Evolutionary conservation across 2,113 vertebrate genomes (phyloP).

Genomic region (Sinosuthora webbiana): DNA sequence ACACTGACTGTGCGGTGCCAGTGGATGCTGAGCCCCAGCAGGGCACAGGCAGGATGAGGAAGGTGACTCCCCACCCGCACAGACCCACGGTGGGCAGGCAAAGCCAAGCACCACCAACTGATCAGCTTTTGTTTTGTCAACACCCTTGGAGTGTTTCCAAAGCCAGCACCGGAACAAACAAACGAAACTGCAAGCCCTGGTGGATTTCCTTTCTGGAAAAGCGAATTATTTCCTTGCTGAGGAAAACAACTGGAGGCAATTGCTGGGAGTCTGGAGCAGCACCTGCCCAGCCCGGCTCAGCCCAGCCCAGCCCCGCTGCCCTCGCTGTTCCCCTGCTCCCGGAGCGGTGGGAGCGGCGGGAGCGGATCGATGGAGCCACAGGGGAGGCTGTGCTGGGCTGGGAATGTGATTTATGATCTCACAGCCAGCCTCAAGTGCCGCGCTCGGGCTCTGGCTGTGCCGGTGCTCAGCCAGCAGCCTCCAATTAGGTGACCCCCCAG

Average conservation of each 20-base stretch:
- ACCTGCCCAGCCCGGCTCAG: neutral
- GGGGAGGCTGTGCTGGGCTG: neutral
- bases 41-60: neutral
- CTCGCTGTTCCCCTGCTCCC: neutral
- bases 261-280: neutral
- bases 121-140: neutral
- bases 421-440: neutral
- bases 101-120: neutral
- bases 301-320: rapidly evolving
- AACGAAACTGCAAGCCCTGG: rapidly evolving
- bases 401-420: neutral
- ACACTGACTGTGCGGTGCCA: rapidly evolving
- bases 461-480: neutral
- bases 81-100: neutral
- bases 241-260: neutral
- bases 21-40: neutral
- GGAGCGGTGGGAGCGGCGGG: rapidly evolving
- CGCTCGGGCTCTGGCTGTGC: neutral
- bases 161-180: neutral
- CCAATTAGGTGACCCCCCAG: conserved; percentile 39
- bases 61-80: neutral
- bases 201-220: neutral
- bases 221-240: rapidly evolving
- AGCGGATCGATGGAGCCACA: neutral
- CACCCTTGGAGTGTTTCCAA: neutral